Conservation (phyloP, 2,113 vertebrate genomes). For the Alaudala cheleensis region DNA sequence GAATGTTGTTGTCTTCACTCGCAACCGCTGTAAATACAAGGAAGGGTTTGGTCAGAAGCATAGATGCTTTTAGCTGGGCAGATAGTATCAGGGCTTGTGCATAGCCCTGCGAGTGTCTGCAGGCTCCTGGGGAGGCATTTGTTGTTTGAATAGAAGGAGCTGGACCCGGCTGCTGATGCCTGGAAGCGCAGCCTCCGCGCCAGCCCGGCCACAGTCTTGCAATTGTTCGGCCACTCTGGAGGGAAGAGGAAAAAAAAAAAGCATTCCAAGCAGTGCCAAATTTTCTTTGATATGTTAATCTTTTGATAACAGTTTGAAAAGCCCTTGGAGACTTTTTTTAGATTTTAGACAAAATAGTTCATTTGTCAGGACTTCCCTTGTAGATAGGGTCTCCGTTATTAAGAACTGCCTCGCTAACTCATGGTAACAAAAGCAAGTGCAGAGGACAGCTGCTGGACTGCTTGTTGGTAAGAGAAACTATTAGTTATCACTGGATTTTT, state of each 20-base stretch:
- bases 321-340: slow-evolving; percentile 71
- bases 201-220: slow-evolving; percentile 40
- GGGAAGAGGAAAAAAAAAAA: not conserved
- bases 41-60: slow-evolving; percentile 90
- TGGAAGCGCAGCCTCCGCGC: slow-evolving; percentile 49
- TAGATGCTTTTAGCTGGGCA: slow-evolving; percentile 68
- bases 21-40: slow-evolving; percentile 79
- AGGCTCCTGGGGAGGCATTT: slow-evolving; percentile 40
- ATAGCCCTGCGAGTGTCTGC: slow-evolving; percentile 41
- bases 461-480: slow-evolving; percentile 68
- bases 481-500: not conserved
- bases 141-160: slow-evolving; percentile 58
- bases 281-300: slow-evolving; percentile 72
- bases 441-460: slow-evolving; percentile 53
- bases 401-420: slow-evolving; percentile 49
- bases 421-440: slow-evolving; percentile 53
- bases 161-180: slow-evolving; percentile 21
- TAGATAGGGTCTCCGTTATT: slow-evolving; percentile 64
- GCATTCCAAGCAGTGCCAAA: slow-evolving; percentile 62
- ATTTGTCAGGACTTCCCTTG: slow-evolving; percentile 74
- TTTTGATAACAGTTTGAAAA: slow-evolving; percentile 73
- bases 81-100: slow-evolving; percentile 82
- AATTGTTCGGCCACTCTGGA: slow-evolving; percentile 61
- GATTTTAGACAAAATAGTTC: slow-evolving; percentile 75
- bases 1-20: not conserved